Evolutionary conservation across 1,140 invertebrate species (phyloP).

Genomic region (Atta cephalotes): DNA sequence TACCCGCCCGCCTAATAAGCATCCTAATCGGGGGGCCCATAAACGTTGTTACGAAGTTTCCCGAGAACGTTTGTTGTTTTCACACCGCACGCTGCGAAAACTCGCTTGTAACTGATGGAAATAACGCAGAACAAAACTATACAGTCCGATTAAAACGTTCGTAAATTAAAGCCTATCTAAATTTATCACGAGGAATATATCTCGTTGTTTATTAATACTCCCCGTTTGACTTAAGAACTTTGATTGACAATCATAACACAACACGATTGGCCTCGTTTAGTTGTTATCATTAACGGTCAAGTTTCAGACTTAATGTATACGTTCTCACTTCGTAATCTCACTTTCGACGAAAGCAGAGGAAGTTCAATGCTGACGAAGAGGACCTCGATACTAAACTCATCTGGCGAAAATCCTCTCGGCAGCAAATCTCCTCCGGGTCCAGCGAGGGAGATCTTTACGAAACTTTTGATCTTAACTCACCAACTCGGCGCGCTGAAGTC

Average conservation of each 20-base stretch:
- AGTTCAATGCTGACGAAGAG: not conserved
- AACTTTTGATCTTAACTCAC: constrained; percentile 71
- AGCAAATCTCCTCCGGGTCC: constrained; percentile 7
- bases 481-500: constrained; percentile 46
- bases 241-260: not conserved
- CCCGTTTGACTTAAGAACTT: not conserved
- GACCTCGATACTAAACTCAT: constrained; percentile 6
- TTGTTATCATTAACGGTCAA: not conserved
- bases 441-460: constrained; percentile 47
- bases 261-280: not conserved
- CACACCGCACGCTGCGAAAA: not conserved
- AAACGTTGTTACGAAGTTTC: not conserved
- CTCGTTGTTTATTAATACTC: not conserved
- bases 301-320: not conserved
- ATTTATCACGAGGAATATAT: not conserved
- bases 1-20: constrained; percentile 5
- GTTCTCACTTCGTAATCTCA: not conserved
- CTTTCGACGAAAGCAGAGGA: constrained; percentile 24
- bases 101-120: not conserved
- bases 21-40: constrained; percentile 8
- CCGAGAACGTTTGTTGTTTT: not conserved
- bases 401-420: constrained; percentile 4
- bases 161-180: not conserved
- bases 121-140: not conserved
- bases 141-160: not conserved